Conservation (phyloP, 2,888 invertebrate species). For the Eilema depressum region DNA sequence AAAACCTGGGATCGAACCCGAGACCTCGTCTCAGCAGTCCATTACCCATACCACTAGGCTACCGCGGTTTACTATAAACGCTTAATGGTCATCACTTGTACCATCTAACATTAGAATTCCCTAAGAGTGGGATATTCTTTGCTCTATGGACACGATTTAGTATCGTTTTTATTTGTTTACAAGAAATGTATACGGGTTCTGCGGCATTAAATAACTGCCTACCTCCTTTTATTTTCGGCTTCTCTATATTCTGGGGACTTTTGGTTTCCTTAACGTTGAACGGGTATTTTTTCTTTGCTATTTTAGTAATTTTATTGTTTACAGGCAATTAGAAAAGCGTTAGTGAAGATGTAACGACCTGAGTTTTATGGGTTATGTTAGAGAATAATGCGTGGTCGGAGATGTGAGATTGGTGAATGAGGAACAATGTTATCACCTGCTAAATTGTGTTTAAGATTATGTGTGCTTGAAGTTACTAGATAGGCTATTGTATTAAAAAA, state of each 20-base stretch:
- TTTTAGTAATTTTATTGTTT: background rate
- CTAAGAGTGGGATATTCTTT: conserved; percentile 58
- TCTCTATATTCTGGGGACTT: conserved; percentile 29
- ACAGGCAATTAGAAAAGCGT: background rate
- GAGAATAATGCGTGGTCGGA: background rate
- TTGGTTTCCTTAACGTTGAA: conserved; percentile 41
- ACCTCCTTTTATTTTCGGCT: conserved; percentile 40
- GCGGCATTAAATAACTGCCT: conserved; percentile 51
- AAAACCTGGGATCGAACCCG: too few relatives aligned
- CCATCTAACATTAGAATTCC: conserved; percentile 50
- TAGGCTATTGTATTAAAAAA: too few relatives aligned
- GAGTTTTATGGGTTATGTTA: background rate
- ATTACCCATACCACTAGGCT: too few relatives aligned
- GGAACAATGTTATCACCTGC: background rate
- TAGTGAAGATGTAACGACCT: background rate
- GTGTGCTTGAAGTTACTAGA: too few relatives aligned
- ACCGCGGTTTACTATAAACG: conserved; percentile 18
- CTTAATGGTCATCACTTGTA: conserved; percentile 29
- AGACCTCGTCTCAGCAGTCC: too few relatives aligned
- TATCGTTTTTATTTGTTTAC: conserved; percentile 66
- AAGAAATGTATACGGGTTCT: conserved; percentile 59
- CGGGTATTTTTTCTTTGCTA: conserved; percentile 14
- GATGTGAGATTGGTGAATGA: background rate
- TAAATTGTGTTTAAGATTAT: background rate
- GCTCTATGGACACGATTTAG: conserved; percentile 61